phyloP scores from a whole-genome alignment of 1,140 invertebrate genomes.

The Calosoma granatense region DNA sequence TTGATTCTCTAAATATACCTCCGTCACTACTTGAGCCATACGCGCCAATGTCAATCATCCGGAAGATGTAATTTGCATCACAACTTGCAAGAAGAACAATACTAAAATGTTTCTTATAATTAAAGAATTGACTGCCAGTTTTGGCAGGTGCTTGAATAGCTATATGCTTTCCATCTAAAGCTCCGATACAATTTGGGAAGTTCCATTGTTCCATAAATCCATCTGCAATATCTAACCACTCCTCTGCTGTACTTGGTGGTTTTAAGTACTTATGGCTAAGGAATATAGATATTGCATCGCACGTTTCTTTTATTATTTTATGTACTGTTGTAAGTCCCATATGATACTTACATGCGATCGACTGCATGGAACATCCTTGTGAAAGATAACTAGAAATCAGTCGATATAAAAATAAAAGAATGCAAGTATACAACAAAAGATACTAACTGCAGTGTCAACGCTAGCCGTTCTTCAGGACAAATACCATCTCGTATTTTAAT shows the following conservation, averaged over 20 bases:
- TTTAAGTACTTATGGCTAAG: constrained; percentile 20
- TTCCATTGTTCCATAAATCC: constrained; percentile 17
- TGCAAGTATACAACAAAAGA: constrained; percentile 12
- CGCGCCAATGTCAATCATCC: constrained; percentile 34
- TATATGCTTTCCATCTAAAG: constrained; percentile 36
- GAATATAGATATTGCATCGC: constrained; percentile 21
- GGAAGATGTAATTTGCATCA: constrained; percentile 33
- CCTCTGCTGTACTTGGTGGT: constrained; percentile 17
- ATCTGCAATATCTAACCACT: constrained; percentile 12
- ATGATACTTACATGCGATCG: constrained; percentile 22
- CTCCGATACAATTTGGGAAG: constrained; percentile 19
- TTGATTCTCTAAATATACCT: constrained; percentile 14
- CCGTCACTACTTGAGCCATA: constrained; percentile 34
- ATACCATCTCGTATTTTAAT: neutral
- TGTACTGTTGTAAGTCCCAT: constrained; percentile 23
- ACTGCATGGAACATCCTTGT: constrained; percentile 13
- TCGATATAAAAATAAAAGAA: constrained; percentile 9
- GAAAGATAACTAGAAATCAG: constrained; percentile 11
- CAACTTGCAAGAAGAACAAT: constrained; percentile 32
- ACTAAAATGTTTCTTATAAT: constrained; percentile 33
- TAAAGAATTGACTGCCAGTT: constrained; percentile 30
- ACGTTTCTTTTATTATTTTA: constrained; percentile 24
- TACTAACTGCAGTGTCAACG: constrained; percentile 13
- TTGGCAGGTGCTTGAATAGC: constrained; percentile 25
- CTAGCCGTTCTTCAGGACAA: constrained; percentile 11